These are phyloP conservation scores for Jaculus jaculus DNA, from an alignment of 2,113 vertebrate genomes.

Conservation along the genomic window DNA sequence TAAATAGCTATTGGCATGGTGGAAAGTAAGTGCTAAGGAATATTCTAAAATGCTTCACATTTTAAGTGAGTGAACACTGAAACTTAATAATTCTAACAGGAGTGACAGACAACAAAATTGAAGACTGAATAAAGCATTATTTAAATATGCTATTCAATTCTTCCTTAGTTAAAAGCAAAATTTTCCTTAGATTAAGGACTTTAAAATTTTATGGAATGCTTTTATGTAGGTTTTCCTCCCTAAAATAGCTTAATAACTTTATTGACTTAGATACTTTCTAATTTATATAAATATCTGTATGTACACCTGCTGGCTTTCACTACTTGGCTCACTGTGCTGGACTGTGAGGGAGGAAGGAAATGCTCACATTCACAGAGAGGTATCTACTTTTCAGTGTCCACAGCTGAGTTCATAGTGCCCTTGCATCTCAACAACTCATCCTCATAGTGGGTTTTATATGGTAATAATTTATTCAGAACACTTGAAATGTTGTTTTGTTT, in stretches of 20 bases:
- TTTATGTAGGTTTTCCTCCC: constrained; percentile 23
- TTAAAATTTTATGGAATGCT: background rate
- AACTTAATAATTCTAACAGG: background rate
- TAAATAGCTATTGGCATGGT: background rate
- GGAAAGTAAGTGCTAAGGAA: background rate
- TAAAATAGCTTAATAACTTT: constrained; percentile 14
- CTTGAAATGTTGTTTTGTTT: constrained; percentile 79
- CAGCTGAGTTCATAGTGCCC: constrained; percentile 44
- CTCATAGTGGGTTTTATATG: constrained; percentile 64
- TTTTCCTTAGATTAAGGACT: background rate
- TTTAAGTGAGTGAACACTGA: constrained; percentile 15
- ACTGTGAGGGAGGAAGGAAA: background rate
- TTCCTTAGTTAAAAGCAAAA: background rate
- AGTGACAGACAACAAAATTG: background rate
- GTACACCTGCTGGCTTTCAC: background rate
- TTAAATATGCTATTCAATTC: background rate
- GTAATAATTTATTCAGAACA: constrained; percentile 76
- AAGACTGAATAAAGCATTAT: background rate
- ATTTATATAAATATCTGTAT: background rate
- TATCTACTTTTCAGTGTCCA: constrained; percentile 12
- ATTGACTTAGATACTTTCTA: background rate
- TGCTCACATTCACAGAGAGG: constrained; percentile 29
- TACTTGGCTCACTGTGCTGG: background rate
- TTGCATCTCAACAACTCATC: constrained; percentile 65
- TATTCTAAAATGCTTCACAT: constrained; percentile 26